Percentiles rank a stretch among this genome's conserved stretches.
Conservation (phyloP, 2,888 invertebrate genomes). For the Hydriomena furcata region DNA sequence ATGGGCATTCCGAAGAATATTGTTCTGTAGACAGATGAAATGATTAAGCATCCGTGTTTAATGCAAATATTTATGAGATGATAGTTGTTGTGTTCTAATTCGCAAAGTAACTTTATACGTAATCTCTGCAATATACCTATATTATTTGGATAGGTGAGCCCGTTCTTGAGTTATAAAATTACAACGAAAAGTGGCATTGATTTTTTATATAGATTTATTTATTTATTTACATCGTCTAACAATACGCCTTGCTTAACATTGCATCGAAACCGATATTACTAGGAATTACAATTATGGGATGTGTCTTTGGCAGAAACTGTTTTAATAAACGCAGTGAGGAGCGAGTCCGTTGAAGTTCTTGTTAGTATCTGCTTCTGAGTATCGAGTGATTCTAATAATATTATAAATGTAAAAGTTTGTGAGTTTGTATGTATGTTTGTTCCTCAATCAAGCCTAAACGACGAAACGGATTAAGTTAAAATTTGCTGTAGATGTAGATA, state of each 20-base stretch:
- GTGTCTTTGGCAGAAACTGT: constrained; percentile 16
- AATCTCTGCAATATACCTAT: too few relatives aligned
- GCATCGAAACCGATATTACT: constrained; percentile 18
- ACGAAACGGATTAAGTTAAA: too few relatives aligned
- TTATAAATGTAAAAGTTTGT: too few relatives aligned
- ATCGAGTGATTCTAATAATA: too few relatives aligned
- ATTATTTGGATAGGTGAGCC: too few relatives aligned
- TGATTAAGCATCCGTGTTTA: constrained; percentile 20
- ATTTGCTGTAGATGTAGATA: too few relatives aligned
- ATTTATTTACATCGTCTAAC: constrained; percentile 3
- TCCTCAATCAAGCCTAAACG: too few relatives aligned
- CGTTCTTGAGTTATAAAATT: too few relatives aligned
- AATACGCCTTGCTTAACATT: constrained; percentile 13
- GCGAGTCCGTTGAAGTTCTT: not conserved
- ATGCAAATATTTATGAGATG: constrained; percentile 20
- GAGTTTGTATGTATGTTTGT: too few relatives aligned
- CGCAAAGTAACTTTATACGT: too few relatives aligned
- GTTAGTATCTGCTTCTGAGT: not conserved
- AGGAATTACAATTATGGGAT: constrained; percentile 16
- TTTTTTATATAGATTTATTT: too few relatives aligned
- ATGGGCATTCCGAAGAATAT: constrained; percentile 24
- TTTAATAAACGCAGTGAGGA: constrained; percentile 10
- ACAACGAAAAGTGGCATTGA: too few relatives aligned
- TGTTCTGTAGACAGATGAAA: constrained; percentile 18
- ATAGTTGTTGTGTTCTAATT: not conserved